Evolutionary conservation across 2,113 vertebrate species (phyloP).

Genomic region (Sceloporus undulatus): DNA sequence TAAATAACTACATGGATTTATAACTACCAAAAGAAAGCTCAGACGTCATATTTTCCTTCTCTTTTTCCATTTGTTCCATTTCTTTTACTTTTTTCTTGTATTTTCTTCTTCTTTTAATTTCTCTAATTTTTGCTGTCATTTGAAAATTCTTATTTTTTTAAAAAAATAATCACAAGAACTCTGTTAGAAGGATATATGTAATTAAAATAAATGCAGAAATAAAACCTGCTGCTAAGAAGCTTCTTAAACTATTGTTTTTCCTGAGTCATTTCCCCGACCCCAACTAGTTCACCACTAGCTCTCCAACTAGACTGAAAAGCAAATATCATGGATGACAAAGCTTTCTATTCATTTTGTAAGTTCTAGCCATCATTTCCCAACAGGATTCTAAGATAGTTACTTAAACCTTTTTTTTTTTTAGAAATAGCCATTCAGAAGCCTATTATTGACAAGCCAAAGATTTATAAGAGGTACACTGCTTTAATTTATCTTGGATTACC

Average conservation of each 20-base stretch:
- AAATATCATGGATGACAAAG: constrained; percentile 18
- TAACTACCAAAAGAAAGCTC: too few species aligned
- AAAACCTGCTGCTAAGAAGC: constrained; percentile 39
- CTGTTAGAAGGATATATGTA: too few species aligned
- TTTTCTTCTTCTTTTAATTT: too few species aligned
- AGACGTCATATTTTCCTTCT: too few species aligned
- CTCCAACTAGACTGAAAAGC: constrained; percentile 48
- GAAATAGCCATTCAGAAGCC: constrained; percentile 49
- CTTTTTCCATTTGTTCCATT: too few species aligned
- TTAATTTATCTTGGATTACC: constrained; percentile 78
- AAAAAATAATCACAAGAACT: too few species aligned
- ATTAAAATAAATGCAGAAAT: not conserved
- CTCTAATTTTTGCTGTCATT: not conserved
- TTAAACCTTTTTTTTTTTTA: constrained; percentile 48
- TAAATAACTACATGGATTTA: too few species aligned
- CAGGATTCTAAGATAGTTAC: constrained; percentile 60
- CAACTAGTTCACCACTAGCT: constrained; percentile 56
- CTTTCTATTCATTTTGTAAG: constrained; percentile 47
- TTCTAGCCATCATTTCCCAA: constrained; percentile 58
- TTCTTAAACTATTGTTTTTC: constrained; percentile 12
- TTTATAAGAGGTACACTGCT: constrained; percentile 73
- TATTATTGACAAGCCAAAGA: constrained; percentile 78
- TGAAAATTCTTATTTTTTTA: too few species aligned
- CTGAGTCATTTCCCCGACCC: constrained; percentile 8
- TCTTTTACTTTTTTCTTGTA: too few species aligned